A percentile compares a stretch with the other conserved stretches of the same genome.
Conservation (phyloP, 2,113 vertebrate genomes). For the Halichoerus grypus region DNA sequence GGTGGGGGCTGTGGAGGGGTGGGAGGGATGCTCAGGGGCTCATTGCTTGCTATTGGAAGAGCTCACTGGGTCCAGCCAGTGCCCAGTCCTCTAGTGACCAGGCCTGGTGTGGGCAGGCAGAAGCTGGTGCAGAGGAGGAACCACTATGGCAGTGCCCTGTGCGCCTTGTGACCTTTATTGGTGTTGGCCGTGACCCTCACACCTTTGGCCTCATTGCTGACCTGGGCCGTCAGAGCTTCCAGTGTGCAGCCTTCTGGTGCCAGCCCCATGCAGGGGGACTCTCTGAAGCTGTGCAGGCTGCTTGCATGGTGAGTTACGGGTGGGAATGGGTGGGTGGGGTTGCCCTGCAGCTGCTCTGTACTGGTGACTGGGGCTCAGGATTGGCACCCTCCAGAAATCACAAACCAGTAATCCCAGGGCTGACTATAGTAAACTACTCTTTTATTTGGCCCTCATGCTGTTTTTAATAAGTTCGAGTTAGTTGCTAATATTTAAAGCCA, state of each 20-base stretch:
- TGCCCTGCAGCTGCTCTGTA: neutral
- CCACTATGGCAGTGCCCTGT: constrained; percentile 96
- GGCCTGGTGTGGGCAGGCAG: constrained; percentile 74
- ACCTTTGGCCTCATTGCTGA: constrained; percentile 90
- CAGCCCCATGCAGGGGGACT: constrained; percentile 90
- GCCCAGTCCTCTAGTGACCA: constrained; percentile 48
- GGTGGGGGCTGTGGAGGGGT: constrained; percentile 15
- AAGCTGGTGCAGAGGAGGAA: constrained; percentile 88
- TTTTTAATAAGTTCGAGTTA: constrained; percentile 51
- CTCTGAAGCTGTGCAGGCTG: constrained; percentile 90
- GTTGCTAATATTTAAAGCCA: neutral
- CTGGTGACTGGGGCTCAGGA: neutral
- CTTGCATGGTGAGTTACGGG: constrained; percentile 89
- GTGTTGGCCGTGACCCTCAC: constrained; percentile 88
- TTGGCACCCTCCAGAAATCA: neutral
- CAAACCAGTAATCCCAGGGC: neutral
- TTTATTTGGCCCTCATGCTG: neutral
- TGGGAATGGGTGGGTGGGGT: neutral
- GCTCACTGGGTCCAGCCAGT: neutral
- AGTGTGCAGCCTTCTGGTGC: constrained; percentile 91
- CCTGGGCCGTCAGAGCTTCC: constrained; percentile 87
- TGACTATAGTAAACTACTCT: neutral
- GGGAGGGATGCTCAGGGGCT: neutral
- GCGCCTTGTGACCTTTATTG: constrained; percentile 95
- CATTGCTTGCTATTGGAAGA: constrained; percentile 16